A percentile compares a stretch with the other conserved stretches of the same genome.
Conservation (phyloP, 1,140 invertebrate species). For the Bombus soroeensis region DNA sequence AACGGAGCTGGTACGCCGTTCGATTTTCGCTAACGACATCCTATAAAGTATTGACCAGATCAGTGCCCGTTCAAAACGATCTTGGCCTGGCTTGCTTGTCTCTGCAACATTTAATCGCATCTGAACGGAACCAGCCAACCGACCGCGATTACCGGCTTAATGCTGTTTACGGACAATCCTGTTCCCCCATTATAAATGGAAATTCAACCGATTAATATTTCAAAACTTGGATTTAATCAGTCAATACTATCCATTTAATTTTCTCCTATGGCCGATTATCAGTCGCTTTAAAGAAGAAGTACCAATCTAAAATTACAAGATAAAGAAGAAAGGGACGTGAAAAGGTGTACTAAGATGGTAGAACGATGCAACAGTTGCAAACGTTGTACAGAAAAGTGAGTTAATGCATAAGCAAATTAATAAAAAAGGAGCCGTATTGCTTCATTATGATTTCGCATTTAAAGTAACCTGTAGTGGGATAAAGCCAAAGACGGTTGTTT, state of each 20-base stretch:
- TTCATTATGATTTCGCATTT: neutral
- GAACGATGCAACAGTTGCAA: neutral
- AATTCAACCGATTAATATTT: neutral
- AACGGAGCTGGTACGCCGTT: slow-evolving; percentile 61
- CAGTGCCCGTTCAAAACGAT: slow-evolving; percentile 2
- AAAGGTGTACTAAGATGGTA: neutral
- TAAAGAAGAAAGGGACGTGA: neutral
- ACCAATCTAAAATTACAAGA: neutral
- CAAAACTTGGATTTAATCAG: too few species aligned
- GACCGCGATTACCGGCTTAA: neutral
- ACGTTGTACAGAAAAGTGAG: neutral
- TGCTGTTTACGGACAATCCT: neutral
- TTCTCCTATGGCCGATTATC: too few species aligned
- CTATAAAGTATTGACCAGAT: slow-evolving; percentile 62
- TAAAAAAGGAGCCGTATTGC: neutral
- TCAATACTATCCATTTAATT: too few species aligned
- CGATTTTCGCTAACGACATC: slow-evolving; percentile 65
- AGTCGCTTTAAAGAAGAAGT: neutral
- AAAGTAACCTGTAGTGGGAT: neutral
- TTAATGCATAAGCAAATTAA: neutral
- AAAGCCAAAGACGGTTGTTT: neutral
- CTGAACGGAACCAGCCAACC: neutral
- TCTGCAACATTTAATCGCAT: slow-evolving; percentile 27
- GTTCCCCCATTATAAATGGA: neutral
- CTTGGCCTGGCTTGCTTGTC: slow-evolving; percentile 12